Conservation (phyloP, 2,888 invertebrate genomes). For the Nomada fabriciana region DNA sequence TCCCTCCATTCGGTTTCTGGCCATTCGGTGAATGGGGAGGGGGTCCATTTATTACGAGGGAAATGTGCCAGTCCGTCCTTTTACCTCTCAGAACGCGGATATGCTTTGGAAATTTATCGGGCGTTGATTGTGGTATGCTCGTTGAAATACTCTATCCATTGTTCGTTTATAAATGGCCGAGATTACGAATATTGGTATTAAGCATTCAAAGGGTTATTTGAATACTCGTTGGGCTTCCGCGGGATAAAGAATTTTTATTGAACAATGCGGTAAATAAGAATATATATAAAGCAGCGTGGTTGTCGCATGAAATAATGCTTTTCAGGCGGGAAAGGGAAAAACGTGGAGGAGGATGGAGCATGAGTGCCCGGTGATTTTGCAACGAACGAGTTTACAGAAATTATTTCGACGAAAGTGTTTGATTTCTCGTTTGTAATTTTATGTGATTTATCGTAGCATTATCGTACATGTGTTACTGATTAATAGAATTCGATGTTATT, state of each 20-base stretch:
- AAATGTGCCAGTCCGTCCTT: not conserved
- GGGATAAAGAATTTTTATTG: not conserved
- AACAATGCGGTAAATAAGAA: not conserved
- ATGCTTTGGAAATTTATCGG: constrained; percentile 23
- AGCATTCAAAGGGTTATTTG: not conserved
- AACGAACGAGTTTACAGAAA: not conserved
- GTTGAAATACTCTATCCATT: constrained; percentile 6
- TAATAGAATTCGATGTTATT: constrained; percentile 1
- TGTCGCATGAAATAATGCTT: not conserved
- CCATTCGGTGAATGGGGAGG: not conserved
- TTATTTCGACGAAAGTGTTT: not conserved
- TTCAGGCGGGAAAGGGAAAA: not conserved
- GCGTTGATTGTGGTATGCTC: constrained; percentile 10
- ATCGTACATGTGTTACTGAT: constrained; percentile 3
- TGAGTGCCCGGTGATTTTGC: not conserved
- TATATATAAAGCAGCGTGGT: not conserved
- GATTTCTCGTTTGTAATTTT: not conserved
- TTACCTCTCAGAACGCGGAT: not conserved
- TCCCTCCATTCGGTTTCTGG: not conserved
- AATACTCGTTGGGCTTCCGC: not conserved
- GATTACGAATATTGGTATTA: constrained; percentile 14
- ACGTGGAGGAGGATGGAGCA: constrained; percentile 1
- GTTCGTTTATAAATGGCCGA: constrained; percentile 5
- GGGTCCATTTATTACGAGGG: constrained; percentile 25
- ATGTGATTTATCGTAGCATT: constrained; percentile 18